Evolutionary conservation across 1,140 invertebrate genomes (phyloP).

Genomic region (Panagrolaimus sp.): DNA sequence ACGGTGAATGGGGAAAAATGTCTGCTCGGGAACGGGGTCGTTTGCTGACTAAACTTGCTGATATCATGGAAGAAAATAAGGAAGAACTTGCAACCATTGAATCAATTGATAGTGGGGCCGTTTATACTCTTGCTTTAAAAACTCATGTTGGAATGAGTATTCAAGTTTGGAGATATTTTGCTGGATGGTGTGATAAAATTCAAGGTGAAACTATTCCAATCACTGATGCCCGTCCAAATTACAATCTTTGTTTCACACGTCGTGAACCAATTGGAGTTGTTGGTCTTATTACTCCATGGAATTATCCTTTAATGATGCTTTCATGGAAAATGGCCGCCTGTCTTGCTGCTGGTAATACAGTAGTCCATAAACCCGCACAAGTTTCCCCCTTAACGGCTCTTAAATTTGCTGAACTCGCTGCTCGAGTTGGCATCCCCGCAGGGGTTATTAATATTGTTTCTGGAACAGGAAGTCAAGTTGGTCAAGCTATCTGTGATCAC

Average conservation of each 20-base stretch:
- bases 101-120: slow-evolving; percentile 81
- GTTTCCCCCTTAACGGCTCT: slow-evolving; percentile 84
- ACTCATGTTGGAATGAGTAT: slow-evolving; percentile 69
- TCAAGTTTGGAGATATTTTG: slow-evolving; percentile 56
- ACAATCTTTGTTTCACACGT: slow-evolving; percentile 75
- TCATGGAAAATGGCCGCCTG: slow-evolving; percentile 89
- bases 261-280: slow-evolving; percentile 94
- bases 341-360: slow-evolving; percentile 63
- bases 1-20: slow-evolving; percentile 72
- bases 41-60: slow-evolving; percentile 66
- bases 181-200: slow-evolving; percentile 47
- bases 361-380: slow-evolving; percentile 72
- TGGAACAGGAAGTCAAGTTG: slow-evolving; percentile 73
- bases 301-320: slow-evolving; percentile 90
- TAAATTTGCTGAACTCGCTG: slow-evolving; percentile 68
- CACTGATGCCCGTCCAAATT: slow-evolving; percentile 69
- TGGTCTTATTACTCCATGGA: slow-evolving; percentile 65
- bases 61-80: slow-evolving; percentile 71
- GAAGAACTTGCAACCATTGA: slow-evolving; percentile 69
- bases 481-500: slow-evolving; percentile 73
- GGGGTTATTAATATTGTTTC: slow-evolving; percentile 70
- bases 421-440: slow-evolving; percentile 63
- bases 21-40: slow-evolving; percentile 68
- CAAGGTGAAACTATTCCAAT: slow-evolving; percentile 76
- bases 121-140: slow-evolving; percentile 66